phyloP scores from a whole-genome alignment of 2,113 vertebrate genomes.

The Sus scrofa region DNA sequence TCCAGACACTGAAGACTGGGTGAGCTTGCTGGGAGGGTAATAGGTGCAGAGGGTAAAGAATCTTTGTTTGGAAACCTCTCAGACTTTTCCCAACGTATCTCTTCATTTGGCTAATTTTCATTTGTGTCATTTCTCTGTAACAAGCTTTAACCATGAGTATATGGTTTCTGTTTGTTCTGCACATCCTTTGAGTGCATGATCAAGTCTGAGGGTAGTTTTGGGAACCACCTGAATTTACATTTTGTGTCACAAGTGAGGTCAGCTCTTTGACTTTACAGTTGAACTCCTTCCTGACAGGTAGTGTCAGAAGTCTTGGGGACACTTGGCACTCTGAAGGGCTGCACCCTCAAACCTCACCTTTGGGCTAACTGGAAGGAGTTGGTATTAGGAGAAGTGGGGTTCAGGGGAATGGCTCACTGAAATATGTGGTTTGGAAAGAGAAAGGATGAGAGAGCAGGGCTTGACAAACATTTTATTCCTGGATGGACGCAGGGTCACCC shows the following conservation, averaged over 20 bases:
- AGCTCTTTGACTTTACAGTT: not conserved
- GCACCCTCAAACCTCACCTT: not conserved
- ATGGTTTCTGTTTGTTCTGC: not conserved
- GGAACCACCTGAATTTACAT: not conserved
- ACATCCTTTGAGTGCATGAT: not conserved
- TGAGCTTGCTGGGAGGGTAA: not conserved
- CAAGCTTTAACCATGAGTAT: not conserved
- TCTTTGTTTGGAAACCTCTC: not conserved
- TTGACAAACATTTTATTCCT: not conserved
- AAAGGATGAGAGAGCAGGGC: not conserved
- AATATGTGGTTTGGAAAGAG: not conserved
- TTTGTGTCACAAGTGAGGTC: not conserved
- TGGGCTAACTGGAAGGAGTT: not conserved
- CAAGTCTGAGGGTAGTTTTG: not conserved
- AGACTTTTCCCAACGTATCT: not conserved
- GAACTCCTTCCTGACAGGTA: not conserved
- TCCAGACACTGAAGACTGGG: not conserved
- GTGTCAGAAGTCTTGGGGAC: not conserved
- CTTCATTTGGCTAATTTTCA: not conserved
- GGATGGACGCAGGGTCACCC: not conserved
- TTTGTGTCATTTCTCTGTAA: not conserved
- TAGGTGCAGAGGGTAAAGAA: not conserved
- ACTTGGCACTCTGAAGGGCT: not conserved
- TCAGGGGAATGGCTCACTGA: not conserved
- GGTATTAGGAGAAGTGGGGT: not conserved